These are phyloP conservation scores for Thryonomys swinderianus DNA, from an alignment of 2,113 vertebrate species.

Conservation along the genomic window DNA sequence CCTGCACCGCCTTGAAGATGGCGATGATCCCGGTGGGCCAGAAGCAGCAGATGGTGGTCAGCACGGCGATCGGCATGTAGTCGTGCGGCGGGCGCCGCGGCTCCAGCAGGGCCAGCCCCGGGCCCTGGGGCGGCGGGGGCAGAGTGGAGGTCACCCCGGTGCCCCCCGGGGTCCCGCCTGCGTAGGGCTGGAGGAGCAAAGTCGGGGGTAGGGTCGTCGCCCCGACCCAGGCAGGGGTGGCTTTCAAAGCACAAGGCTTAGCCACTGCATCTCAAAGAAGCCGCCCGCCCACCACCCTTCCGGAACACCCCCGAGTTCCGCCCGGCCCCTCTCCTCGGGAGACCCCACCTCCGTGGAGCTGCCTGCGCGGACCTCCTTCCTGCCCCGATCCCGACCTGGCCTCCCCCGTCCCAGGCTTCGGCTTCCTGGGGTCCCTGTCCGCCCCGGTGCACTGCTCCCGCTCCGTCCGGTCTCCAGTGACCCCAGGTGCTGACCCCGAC, in stretches of 20 bases:
- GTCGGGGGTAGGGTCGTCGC: not conserved
- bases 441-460: too few species aligned
- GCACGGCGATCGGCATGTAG: slow-evolving; percentile 95
- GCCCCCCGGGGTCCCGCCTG: slow-evolving; percentile 75
- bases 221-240: not conserved
- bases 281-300: not conserved
- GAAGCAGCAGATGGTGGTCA: slow-evolving; percentile 97
- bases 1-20: slow-evolving; percentile 97
- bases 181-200: slow-evolving; percentile 74
- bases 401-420: not conserved
- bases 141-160: slow-evolving; percentile 81
- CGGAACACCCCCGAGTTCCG: not conserved
- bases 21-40: slow-evolving; percentile 97
- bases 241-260: not conserved
- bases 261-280: not conserved
- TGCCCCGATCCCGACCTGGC: not conserved
- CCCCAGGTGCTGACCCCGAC: not conserved
- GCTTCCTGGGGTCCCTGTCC: not conserved
- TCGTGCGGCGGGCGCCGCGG: slow-evolving; percentile 94
- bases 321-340: not conserved
- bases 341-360: not conserved
- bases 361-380: not conserved
- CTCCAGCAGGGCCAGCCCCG: slow-evolving; percentile 93
- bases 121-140: slow-evolving; percentile 92
- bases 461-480: not conserved